Base-by-base conservation (phyloP, 2,113 vertebrate genomes). In the Xiphorhynchus elegans region DNA sequence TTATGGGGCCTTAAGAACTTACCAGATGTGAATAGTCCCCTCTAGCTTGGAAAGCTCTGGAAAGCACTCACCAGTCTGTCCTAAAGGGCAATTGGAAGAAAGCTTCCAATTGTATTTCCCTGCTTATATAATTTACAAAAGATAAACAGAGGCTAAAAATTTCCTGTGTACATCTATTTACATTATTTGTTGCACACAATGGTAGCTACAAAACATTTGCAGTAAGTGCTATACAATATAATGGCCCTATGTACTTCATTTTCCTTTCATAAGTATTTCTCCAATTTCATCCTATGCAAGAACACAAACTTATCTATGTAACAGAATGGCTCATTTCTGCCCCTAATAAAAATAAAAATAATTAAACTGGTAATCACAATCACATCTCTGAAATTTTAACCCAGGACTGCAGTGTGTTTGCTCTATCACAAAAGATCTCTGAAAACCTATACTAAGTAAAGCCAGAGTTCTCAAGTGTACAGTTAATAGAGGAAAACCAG, bases 361-460 rank as follows among this genome's bases (percentile, higher is more conserved):
- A 20, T 70, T 66, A 40, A 90, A 68, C 14, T 62, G 37, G 39
- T 73, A 95, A 95, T 86, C 81, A 84, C 35, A 74, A 56, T 84
- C 87, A 69, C 42, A 49, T 49, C 46, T 73, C 70, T 33, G 67
- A 94, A 82, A 92, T 44, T 85, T 67, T 78, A 85, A 67, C 84
- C 68, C 50, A 74, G 26, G 60, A 92, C 56, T 86, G 67, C 2
- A 14, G 55, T 40, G 37, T 23, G 49, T 77, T 68, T 86, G 35
- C 47, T 73, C 68, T 91, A 84, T 72, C 49, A 94, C 28, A 67
- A 58, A 95, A 90, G 52, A 74, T 66, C 63, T 83, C 82, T 73
- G 23, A 96, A 96, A 87, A 76, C 39, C n/a, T 47, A 73, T 83
- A 66, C 33, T 62, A 81, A 91, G 53, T 70, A 86, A 95, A 94